These are phyloP conservation scores for Batillaria attramentaria DNA, from an alignment of 1,140 invertebrate genomes.

Conservation along the genomic window DNA sequence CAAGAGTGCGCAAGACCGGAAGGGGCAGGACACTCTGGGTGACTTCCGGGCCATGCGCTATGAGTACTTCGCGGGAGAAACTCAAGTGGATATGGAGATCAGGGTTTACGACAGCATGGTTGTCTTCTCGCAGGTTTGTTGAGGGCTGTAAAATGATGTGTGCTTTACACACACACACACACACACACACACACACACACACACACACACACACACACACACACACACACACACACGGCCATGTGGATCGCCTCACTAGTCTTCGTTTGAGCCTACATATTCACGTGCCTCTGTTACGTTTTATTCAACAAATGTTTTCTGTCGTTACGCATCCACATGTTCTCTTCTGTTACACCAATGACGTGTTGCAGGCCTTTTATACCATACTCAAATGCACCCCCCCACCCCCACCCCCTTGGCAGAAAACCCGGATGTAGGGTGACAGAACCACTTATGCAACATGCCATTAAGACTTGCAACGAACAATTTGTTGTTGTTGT, in stretches of 20 bases:
- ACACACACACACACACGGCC: constrained; percentile 15
- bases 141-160: not conserved
- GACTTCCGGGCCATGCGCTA: not conserved
- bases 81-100: not conserved
- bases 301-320: too few species aligned
- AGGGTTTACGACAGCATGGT: not conserved
- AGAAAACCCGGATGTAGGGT: too few species aligned
- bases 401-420: not conserved
- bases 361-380: too few species aligned
- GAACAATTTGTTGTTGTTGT: too few species aligned
- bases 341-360: too few species aligned
- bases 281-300: too few species aligned
- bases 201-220: constrained; percentile 22
- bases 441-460: too few species aligned
- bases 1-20: too few species aligned
- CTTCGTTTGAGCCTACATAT: not conserved
- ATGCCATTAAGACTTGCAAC: too few species aligned
- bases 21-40: not conserved
- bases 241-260: not conserved
- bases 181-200: constrained; percentile 6
- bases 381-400: not conserved
- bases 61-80: not conserved
- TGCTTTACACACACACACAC: constrained; percentile 10
- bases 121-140: not conserved
- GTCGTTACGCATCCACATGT: too few species aligned